These are phyloP conservation scores for Eretmochelys imbricata DNA, from an alignment of 2,113 vertebrate genomes.

Conservation along the genomic window DNA sequence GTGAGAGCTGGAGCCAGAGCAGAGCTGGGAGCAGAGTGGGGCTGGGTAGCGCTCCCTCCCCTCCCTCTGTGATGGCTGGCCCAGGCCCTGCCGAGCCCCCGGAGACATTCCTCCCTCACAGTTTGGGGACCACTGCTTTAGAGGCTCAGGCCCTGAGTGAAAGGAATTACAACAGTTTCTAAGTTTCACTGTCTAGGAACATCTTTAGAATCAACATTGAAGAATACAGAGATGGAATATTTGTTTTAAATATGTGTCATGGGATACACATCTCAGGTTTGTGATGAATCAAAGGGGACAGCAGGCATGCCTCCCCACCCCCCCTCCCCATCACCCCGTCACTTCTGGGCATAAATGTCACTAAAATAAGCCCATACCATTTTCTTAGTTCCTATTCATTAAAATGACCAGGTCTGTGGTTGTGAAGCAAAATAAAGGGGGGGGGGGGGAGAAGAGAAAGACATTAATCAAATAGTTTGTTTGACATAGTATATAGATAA, in stretches of 20 bases:
- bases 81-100: too few relatives aligned
- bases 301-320: background rate
- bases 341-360: background rate
- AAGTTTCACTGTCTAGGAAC: background rate
- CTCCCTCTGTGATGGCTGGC: too few relatives aligned
- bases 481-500: constrained; percentile 43
- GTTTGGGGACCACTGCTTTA: background rate
- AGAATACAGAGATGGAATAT: background rate
- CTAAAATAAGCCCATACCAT: background rate
- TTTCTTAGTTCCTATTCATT: background rate
- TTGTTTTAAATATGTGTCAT: background rate
- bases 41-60: too few relatives aligned
- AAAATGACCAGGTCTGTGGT: background rate
- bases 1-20: too few relatives aligned
- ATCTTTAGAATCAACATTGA: background rate
- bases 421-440: background rate
- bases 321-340: background rate
- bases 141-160: background rate
- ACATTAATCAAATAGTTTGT: background rate
- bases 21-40: too few relatives aligned
- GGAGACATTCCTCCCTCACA: too few relatives aligned
- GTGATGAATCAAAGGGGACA: background rate
- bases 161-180: background rate
- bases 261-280: background rate
- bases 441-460: background rate